Conservation (phyloP, 2,113 vertebrate genomes). For the Cochlearius cochlearius region DNA sequence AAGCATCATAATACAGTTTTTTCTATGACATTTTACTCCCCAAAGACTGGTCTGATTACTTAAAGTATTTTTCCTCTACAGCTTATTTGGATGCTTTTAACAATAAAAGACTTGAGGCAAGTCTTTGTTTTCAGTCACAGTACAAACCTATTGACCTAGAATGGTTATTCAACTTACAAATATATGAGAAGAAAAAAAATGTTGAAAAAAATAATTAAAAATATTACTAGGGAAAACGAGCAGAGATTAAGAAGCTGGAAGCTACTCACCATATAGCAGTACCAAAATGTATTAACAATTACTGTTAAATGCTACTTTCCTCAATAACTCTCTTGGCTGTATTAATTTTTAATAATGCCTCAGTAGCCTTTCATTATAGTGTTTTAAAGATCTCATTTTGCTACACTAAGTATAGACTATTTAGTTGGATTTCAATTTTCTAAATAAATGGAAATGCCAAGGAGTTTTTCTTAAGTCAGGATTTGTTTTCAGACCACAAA, state of each 20-base stretch:
- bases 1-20: neutral
- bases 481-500: neutral
- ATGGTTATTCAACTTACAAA: neutral
- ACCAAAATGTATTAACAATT: slow-evolving; percentile 23
- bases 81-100: neutral
- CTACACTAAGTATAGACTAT: neutral
- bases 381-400: slow-evolving; percentile 39
- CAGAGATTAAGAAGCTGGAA: neutral
- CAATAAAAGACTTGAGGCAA: neutral
- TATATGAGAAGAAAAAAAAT: neutral
- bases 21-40: neutral
- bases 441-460: slow-evolving; percentile 44
- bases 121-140: neutral
- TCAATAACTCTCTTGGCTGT: slow-evolving; percentile 48
- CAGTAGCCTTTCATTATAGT: slow-evolving; percentile 10
- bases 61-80: neutral
- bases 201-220: neutral
- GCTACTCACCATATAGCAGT: neutral
- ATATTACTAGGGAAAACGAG: neutral
- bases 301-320: slow-evolving; percentile 31
- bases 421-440: slow-evolving; percentile 22
- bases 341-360: slow-evolving; percentile 55
- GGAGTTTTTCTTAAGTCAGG: neutral
- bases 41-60: neutral
- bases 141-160: neutral